Base-by-base conservation (phyloP, 2,797 vertebrate genomes). In the Darevskia nairensis region DNA sequence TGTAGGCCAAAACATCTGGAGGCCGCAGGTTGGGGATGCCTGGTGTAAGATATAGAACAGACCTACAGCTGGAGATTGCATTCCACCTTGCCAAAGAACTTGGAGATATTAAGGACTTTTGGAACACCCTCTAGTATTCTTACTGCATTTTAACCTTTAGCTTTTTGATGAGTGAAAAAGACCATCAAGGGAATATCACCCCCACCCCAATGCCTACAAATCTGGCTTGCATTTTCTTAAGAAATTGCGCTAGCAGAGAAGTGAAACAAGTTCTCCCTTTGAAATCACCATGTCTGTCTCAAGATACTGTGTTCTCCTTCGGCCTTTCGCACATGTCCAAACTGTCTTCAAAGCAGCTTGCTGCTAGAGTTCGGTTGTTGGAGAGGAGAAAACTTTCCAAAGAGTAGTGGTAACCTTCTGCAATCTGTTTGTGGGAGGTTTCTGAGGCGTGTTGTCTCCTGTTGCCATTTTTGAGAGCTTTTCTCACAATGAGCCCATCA, bases 191-290 rank as follows among this genome's bases (percentile, higher is more conserved):
- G 84, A 86, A 90, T 25, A 71, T 72, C 4, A 0, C 27, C 46
- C 39, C 50, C 11, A 55, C 50, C 50, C 74, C 87, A 44, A 78
- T 9, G 66, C 46, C 81, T 79, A 50, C 17, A 21, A 61, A 82
- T n/a, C 81, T 92, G 7, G 44, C 71, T 88, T 84, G 8, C 25
- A 87, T 32, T 21, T 23, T 64, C 84, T 88, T 86, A 87, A 91
- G 78, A 6, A 85, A 5, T 91, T 83, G 11, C 72, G 27, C 59
- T 72, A 64, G 59, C 1, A 0, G 72, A 50, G 29, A 79, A 85
- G 27, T 21, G 3, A 72, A 1, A 79, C 19, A 1, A 39, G 61
- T 5, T 23, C 17, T 35, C 35, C 80, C 64, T n/a, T 64, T 66
- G 64, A 76, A 10, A 15, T 72, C 15, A n/a, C 69, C 2, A 32